Base-by-base conservation (phyloP, 1,140 invertebrate genomes). In the Physella acuta region DNA sequence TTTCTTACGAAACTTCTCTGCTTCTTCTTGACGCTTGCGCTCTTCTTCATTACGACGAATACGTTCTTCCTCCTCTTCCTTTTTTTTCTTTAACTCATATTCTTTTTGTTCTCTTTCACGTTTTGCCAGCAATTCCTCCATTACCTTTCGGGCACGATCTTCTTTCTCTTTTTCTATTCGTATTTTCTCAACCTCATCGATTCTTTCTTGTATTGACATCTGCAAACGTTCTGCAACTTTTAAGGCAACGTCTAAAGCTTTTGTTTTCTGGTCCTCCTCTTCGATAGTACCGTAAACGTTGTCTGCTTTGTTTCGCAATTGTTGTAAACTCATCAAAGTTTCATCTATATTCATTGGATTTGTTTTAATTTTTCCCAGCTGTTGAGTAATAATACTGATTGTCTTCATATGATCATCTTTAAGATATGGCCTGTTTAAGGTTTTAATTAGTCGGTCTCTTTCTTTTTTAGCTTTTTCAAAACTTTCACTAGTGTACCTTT, bases 401-500 rank as follows among this genome's bases (percentile, higher is more conserved):
- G 33, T 34, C 16, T 5, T 61, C 34, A 61, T 3, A 36, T 2
- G 1, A 36, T 61, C 59, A 14, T 36, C 59, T 14, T n/a, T 37
- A 2, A 61, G 24, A 11, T 61, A 34, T 36, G 1, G 5, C n/a
- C 11, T 34, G 16, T 61, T 39, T 8, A 31, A 61, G 14, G 33
- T 26, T 36, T 36, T 39, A 36, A 61, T n/a, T 4, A 61, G 59
- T 14, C n/a, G 33, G 26, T 61, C 31, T 31, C 59, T 30, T 36
- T 26, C 59, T 4, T 34, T 14, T n/a, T 61, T 39, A 3, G 26
- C 59, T 20, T 36, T 34, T 2, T 11, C 24, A 39, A 61, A 61
- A 36, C 33, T 61, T 8, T 61, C 59, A n/a, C 36, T 61, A 3
- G 59, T 61, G n/a, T 61, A 61, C 11, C 59, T n/a, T 20, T 16